phyloP scores from a whole-genome alignment of 2,113 vertebrate genomes.

The Theristicus caerulescens region DNA sequence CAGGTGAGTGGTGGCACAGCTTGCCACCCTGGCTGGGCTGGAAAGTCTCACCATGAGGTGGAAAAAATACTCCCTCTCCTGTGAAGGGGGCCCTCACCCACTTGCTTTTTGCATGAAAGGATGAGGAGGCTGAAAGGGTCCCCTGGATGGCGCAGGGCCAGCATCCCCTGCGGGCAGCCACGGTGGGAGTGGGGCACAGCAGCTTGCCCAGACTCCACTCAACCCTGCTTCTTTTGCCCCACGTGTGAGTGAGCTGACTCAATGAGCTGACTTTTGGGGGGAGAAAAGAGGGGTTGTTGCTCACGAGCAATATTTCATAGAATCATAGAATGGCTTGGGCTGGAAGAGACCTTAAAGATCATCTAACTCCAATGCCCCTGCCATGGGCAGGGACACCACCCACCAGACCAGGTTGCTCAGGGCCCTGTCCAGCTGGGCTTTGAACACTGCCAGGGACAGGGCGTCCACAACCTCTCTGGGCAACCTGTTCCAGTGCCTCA shows the following conservation, averaged over 20 bases:
- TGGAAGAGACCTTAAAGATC: too few species aligned
- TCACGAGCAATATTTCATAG: not conserved
- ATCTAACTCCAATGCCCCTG: too few species aligned
- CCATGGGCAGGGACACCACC: too few species aligned
- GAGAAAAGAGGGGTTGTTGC: not conserved
- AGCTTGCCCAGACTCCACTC: not conserved
- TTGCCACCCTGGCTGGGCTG: not conserved
- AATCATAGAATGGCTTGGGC: too few species aligned
- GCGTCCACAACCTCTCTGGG: too few species aligned
- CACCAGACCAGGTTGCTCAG: too few species aligned
- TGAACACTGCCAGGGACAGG: too few species aligned
- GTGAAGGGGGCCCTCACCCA: not conserved
- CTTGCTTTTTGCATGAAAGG: not conserved
- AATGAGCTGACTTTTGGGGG: not conserved
- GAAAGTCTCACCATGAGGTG: not conserved
- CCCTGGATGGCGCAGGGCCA: not conserved
- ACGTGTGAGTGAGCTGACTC: fast-evolving
- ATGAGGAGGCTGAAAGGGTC: not conserved
- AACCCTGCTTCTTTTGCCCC: not conserved
- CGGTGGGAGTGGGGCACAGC: fast-evolving
- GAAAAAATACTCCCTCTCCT: not conserved
- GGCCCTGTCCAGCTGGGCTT: too few species aligned
- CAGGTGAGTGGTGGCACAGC: fast-evolving
- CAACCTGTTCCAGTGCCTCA: too few species aligned
- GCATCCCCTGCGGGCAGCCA: not conserved